Percentiles rank a stretch among this genome's conserved stretches.
Evolutionary conservation across 2,113 vertebrate species (phyloP).

Genomic region (Mohoua ochrocephala): DNA sequence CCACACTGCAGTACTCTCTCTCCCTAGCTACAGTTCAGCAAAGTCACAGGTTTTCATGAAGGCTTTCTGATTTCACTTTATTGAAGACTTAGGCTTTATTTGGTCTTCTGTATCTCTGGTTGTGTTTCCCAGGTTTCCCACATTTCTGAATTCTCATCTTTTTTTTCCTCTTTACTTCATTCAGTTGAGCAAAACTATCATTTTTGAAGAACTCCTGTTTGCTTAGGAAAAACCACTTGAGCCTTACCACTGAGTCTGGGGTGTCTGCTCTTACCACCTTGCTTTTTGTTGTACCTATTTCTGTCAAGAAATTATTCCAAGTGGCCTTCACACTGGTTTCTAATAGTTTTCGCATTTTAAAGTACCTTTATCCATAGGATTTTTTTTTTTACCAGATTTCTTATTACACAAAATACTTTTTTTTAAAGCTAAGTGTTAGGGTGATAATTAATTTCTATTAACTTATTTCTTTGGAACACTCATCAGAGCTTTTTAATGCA

Average conservation of each 20-base stretch:
- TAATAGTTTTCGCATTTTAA: neutral
- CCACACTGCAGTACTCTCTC: neutral
- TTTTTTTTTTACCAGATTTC: neutral
- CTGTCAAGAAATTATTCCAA: neutral
- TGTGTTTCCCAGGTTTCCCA: neutral
- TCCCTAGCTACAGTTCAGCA: neutral
- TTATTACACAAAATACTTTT: neutral
- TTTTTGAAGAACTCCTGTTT: neutral
- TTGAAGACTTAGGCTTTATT: neutral
- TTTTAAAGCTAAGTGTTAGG: neutral
- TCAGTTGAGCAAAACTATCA: neutral
- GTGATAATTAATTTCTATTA: slow-evolving; percentile 13
- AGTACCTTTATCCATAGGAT: neutral
- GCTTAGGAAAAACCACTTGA: neutral
- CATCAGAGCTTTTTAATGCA: neutral
- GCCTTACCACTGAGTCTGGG: neutral
- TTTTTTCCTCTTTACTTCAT: neutral
- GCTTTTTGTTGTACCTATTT: neutral
- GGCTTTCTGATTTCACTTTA: neutral
- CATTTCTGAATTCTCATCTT: neutral
- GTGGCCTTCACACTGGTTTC: neutral
- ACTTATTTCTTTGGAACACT: neutral
- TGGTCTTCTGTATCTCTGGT: neutral
- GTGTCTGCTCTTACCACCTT: neutral
- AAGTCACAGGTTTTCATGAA: neutral